Percentiles rank a stretch among this genome's conserved stretches.
phyloP scores from a whole-genome alignment of 1,140 invertebrate genomes.

The Coenobita brevimanus region DNA sequence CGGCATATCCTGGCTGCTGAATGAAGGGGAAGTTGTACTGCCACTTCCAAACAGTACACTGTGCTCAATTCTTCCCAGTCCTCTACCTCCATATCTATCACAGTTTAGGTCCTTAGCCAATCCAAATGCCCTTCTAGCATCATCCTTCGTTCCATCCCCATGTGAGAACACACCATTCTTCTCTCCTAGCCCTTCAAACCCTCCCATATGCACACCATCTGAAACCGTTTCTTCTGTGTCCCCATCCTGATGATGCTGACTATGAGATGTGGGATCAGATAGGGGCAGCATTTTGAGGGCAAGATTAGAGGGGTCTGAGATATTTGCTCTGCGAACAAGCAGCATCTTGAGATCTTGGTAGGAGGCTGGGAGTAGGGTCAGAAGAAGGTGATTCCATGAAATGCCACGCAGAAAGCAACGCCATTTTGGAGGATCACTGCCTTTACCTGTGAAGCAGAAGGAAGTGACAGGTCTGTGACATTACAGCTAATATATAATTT shows the following conservation, averaged over 20 bases:
- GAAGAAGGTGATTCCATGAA: conserved; percentile 78
- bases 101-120: no score
- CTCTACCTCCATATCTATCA: no score
- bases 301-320: conserved; percentile 29
- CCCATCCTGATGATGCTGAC: not conserved
- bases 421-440: conserved; percentile 76
- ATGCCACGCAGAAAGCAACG: conserved; percentile 82
- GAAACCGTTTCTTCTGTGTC: no score
- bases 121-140: no score
- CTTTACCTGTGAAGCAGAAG: conserved; percentile 19
- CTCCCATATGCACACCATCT: no score
- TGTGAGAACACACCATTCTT: no score
- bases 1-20: not conserved
- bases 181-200: no score
- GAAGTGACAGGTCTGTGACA: no score
- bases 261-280: not conserved
- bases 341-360: conserved; percentile 74
- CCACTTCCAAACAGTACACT: not conserved
- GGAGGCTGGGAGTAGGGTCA: conserved; percentile 82
- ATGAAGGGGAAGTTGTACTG: not conserved
- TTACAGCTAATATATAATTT: no score
- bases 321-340: conserved; percentile 51
- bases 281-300: conserved; percentile 43
- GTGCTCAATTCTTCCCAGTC: no score
- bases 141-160: no score